Evolutionary conservation across 1,140 invertebrate genomes (phyloP), one percentile per base, ranked within the genome.

Genomic region (Achroia grisella): DNA sequence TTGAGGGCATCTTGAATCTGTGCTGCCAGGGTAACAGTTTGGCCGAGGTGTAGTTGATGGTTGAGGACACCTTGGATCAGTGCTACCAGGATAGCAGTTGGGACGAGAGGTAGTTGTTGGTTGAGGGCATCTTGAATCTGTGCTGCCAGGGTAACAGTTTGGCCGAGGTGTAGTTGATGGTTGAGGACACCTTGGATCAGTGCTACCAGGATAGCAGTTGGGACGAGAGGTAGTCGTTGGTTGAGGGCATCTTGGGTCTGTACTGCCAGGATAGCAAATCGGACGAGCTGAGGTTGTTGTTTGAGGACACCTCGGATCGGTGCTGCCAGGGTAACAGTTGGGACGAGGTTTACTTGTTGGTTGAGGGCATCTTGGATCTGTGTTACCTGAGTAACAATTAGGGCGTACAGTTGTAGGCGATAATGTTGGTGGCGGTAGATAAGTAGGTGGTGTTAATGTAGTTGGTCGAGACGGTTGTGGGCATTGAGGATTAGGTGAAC

Each of bases 181-280:
- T 41, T 64, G 52, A 9, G 65, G 67, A 44, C 74, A 80, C 28
- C 65, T 56, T 4, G 74, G 71, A 65, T 85, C 39, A 2, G 23
- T 40, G 6, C 27, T 30, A 13, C 23, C 39, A 12, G 39, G 39
- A 27, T 30, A 40, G 39, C 39, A 77, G 32, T 33, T 52, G 10
- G 28, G 54, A 8, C 46, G 41, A 10, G 62, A 53, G 5, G 64
- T 60, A 10, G 71, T 71, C 39, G 83, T 71, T 1, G 79, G 63
- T 48, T 66, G 72, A n/a, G 81, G 82, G 63, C 87, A 87, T n/a
- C 85, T 56, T 14, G 84, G 72, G 62, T 88, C 81, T 1, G 41
- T 58, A 4, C 53, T 69, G 9, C 28, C 33, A 6, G 33, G 14
- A 39, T 70, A 86, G 47, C 83, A 86, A 4, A 36, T 50, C 1